Base-by-base conservation (phyloP, 2,888 invertebrate species). In the Drosophila rellima region DNA sequence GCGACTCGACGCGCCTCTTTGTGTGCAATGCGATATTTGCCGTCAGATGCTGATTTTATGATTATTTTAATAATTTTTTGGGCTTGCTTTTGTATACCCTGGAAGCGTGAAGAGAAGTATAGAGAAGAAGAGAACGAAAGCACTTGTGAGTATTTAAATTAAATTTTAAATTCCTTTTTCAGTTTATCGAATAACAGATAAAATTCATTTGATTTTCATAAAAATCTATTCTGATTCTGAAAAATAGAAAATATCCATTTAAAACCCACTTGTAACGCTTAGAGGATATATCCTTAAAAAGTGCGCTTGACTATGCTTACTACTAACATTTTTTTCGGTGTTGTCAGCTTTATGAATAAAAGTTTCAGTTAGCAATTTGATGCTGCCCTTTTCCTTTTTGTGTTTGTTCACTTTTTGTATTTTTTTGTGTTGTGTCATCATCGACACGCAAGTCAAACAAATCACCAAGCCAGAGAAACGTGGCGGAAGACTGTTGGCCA, bases 391-490 rank as follows among this genome's bases (percentile, higher is more conserved):
- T 55, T 57, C 26, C 7, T 44, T 52, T 39, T 45, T 50, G 57
- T 50, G 35, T 51, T 60, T 65, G 61, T 35, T 55, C 61, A 50
- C 52, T 62, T 71, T 45, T 47, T 39, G 29, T 39, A 29, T 23
- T 45, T 54, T 61, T 62, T 78, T 78, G 70, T 88, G 88, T 88
- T 89, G 86, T 88, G 88, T 89, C 88, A 88, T 89, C 89, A 89
- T 81, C 82, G 88, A 89, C 88, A 88, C 88, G 88, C 88, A 88
- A 88, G 88, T 86, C 82, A 89, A 86, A 88, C 89, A 88, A 89
- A 89, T 88, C 89, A 84, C 59, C 84, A 88, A 89, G 78, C 88
- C 60, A 39, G 56, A 47, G 69, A 59, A 48, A 11, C 59, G 20
- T 3, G 26, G 51, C 7, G 23, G 50, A n/a, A 7, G 37, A 8